Base-by-base conservation (phyloP, 2,113 vertebrate species). In the Pristiophorus japonicus region DNA sequence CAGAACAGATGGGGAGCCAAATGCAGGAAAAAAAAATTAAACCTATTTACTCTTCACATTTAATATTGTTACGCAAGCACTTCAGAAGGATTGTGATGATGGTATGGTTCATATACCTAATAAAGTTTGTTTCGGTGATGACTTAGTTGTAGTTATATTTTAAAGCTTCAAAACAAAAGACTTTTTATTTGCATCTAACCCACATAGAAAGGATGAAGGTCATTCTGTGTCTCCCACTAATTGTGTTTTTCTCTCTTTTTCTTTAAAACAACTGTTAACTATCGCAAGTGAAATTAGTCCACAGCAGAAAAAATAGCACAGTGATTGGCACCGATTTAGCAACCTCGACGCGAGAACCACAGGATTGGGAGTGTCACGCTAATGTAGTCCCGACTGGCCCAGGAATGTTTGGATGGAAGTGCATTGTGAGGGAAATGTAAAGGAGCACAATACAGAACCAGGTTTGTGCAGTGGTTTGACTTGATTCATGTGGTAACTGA, bases 1-100 rank as follows among this genome's bases (percentile, higher is more conserved):
- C 88, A 92, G 88, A 92, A 92, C 88, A 63, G 88, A 7, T 92
- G 88, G 88, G 59, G 88, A 38, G 59, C 88, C 88, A 92, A 63
- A 63, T 92, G n/a, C 59, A 92, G 88, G 38, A 59, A 18, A 63
- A 92, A 63, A 63, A 92, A 63, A 59, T n/a, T 0, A 62, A 92
- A 63, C 59, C 27, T 1, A 92, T 63, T 63, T 92, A 63, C 59
- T 8, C 34, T 63, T 63, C 88, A 38, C 4, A 63, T 63, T 92
- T 63, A 92, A 90, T 30, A 59, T 59, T 62, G 55, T 81, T 81
- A 38, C 78, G 38, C 78, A 81, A 20, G 38, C 20, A 20, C 38
- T 81, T 18, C 30, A n/a, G 87, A 59, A 59, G 55, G 10, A 87
- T 55, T 90, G 30, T 16, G 55, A 62, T 55, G 87, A 30, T 62